These are phyloP conservation scores for Penaeus japonicus DNA, from an alignment of 1,140 invertebrate genomes.

Conservation along the genomic window DNA sequence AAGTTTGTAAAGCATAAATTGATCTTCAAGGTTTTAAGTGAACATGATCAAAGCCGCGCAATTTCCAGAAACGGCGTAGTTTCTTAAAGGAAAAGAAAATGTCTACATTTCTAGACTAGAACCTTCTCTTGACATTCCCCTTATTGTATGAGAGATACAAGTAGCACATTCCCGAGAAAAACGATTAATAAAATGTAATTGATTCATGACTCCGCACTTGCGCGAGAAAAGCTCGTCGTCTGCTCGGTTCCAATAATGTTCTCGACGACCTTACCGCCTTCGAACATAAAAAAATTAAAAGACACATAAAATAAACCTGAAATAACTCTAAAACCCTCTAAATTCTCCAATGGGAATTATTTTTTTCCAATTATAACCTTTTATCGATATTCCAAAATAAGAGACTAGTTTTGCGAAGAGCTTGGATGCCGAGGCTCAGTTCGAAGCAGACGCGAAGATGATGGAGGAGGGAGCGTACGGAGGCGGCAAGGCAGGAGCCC, in stretches of 20 bases:
- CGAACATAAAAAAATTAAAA: neutral
- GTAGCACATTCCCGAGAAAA: neutral
- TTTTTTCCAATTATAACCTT: no score
- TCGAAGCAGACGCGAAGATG: slow-evolving; percentile 62
- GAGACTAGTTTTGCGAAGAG: neutral
- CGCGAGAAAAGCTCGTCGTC: slow-evolving; percentile 41
- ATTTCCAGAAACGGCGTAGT: no score
- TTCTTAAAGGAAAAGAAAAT: no score
- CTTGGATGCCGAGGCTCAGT: neutral
- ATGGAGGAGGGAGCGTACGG: slow-evolving; percentile 91
- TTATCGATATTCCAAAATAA: neutral
- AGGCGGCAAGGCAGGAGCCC: slow-evolving; percentile 90
- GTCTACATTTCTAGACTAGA: no score
- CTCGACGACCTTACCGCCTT: neutral
- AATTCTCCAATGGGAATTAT: no score
- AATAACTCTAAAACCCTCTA: neutral
- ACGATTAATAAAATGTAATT: slow-evolving; percentile 41
- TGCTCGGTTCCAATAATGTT: slow-evolving; percentile 44
- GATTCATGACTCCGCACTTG: slow-evolving; percentile 39
- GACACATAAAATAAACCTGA: neutral
- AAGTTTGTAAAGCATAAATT: no score
- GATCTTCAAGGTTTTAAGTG: no score
- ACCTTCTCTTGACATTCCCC: neutral
- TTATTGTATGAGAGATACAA: neutral
- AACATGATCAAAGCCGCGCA: no score